Evolutionary conservation across 2,888 invertebrate genomes (phyloP), one percentile per base, ranked within the genome.

Genomic region (Eupithecia subfuscata): DNA sequence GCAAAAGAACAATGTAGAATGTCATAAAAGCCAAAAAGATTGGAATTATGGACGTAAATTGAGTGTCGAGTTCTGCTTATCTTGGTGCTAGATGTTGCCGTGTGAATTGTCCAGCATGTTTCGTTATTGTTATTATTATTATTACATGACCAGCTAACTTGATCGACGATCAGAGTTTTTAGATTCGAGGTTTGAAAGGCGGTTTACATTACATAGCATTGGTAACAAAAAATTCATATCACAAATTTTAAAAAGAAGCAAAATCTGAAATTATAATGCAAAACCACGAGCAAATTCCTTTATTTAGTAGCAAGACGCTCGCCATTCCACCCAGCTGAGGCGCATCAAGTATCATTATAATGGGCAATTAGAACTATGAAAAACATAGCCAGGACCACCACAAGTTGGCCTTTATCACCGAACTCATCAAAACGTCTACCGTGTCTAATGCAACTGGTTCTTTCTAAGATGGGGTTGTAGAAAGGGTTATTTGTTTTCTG

Each of bases 331-430:
- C 79, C 78, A 78, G 78, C 78, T 76, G 80, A 87, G 85, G 84
- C 84, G 85, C 91, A 92, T 93, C 93, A 88, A 89, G 91, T 95
- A 91, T 91, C 94, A 90, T 93, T 93, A 92, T 95, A 94, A 95
- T 93, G 85, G 92, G 90, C 93, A 94, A 94, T 94, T 93, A 94
- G 90, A 91, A 87, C 88, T 88, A 86, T 88, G 87, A 91, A 92
- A 88, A 90, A 90, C 87, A 84, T 72, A 63, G 52, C 76, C 77
- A 60, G 16, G 48, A 64, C 86, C 80, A 84, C 64, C 67, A 8
- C 74, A 77, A 78, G n/a, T 71, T 71, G 82, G 83, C 25, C 83
- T 60, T 5, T 22, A 9, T 2, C 12, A 52, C 71, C n/a, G 65
- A 79, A 60, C 37, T 73, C 56, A 69, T 30, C 40, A n/a, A 30